Conservation (phyloP, 2,113 vertebrate species). For the human (Homo sapiens) region GRCh38 chr18:12586501-12587000, state of each 20-base stretch:
- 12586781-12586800: background rate
- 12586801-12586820: background rate
- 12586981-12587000: background rate
- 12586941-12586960: background rate
- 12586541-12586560: background rate
- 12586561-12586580: background rate
- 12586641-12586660: background rate
- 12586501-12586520: background rate
- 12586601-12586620: background rate
- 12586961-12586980: background rate
- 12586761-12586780: background rate
- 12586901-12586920: background rate
- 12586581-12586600: background rate
- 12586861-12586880: constrained; percentile 20
- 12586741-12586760: background rate
- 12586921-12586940: background rate
- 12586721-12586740: background rate
- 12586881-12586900: background rate
- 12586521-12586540: background rate
- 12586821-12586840: background rate
- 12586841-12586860: background rate
- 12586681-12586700: background rate
- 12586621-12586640: background rate
- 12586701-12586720: background rate
- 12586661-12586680: background rate